phyloP scores from a whole-genome alignment of 2,113 vertebrate species.

The Tenebrosternarchus preto region DNA sequence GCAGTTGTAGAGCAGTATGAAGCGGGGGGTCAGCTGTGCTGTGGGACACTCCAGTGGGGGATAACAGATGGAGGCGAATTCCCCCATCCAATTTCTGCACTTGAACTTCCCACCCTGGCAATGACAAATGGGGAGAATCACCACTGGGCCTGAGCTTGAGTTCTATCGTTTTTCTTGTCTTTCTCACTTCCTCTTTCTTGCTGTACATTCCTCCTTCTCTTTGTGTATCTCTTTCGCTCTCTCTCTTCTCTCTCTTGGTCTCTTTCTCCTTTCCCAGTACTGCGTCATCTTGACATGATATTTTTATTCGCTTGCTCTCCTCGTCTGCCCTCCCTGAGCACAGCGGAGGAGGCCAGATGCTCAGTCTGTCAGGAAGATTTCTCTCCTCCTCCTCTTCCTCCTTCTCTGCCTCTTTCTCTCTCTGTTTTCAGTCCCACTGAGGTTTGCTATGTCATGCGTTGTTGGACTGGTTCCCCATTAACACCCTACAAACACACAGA shows the following conservation, averaged over 20 bases:
- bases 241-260: slow-evolving; percentile 1
- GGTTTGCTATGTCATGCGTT: too few relatives aligned
- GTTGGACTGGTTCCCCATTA: too few relatives aligned
- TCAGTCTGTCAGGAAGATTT: too few relatives aligned
- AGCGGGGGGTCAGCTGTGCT: neutral
- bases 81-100: slow-evolving; percentile 74
- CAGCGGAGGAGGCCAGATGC: too few relatives aligned
- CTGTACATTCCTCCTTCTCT: neutral
- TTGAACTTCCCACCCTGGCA: slow-evolving; percentile 67
- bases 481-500: too few relatives aligned
- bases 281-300: slow-evolving; percentile 61
- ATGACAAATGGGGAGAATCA: slow-evolving; percentile 63
- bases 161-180: slow-evolving; percentile 44
- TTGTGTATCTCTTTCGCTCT: slow-evolving; percentile 38
- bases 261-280: neutral
- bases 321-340: too few relatives aligned
- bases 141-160: slow-evolving; percentile 66
- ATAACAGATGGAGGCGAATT: slow-evolving; percentile 71
- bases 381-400: too few relatives aligned
- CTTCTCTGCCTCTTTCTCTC: too few relatives aligned
- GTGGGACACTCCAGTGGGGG: slow-evolving; percentile 70
- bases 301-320: slow-evolving; percentile 67
- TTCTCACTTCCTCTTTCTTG: slow-evolving; percentile 47
- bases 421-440: too few relatives aligned
- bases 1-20: neutral